These are phyloP conservation scores for Hyles euphorbiae DNA, from an alignment of 1,140 invertebrate genomes.

Conservation along the genomic window DNA sequence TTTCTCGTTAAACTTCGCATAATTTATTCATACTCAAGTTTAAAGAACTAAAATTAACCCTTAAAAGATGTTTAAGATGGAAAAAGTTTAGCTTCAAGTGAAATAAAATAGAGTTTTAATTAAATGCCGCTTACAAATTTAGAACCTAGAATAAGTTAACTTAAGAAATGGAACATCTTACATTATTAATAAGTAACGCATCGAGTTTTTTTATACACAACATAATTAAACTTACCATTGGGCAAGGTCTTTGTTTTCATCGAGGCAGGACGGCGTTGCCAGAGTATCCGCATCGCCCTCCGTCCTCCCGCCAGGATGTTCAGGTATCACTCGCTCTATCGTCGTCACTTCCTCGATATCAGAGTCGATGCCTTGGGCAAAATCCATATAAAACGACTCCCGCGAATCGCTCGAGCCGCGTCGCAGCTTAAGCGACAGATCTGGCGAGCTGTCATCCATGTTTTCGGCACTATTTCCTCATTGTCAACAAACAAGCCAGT, in stretches of 20 bases:
- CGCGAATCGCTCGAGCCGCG: slow-evolving; percentile 89
- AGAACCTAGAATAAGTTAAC: no score
- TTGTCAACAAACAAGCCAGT: slow-evolving; percentile 16
- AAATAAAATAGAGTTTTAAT: no score
- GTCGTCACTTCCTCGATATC: slow-evolving; percentile 90
- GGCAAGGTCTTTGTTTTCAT: slow-evolving; percentile 65
- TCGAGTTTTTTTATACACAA: neutral
- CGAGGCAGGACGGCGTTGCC: slow-evolving; percentile 70
- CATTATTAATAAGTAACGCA: no score
- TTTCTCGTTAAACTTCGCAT: neutral
- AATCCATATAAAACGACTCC: slow-evolving; percentile 92
- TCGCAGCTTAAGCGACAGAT: slow-evolving; percentile 87
- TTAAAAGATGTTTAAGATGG: no score
- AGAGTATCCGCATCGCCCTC: slow-evolving; percentile 75
- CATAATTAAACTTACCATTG: slow-evolving; percentile 54
- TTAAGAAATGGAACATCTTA: no score
- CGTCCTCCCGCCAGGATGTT: slow-evolving; percentile 65
- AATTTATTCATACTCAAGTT: neutral
- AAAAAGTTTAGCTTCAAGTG: no score
- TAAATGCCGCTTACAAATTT: no score
- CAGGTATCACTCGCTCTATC: slow-evolving; percentile 70
- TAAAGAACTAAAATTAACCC: no score
- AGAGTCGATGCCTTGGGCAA: slow-evolving; percentile 90
- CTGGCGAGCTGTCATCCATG: slow-evolving; percentile 88
- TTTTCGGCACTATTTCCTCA: slow-evolving; percentile 48